Percentiles rank a stretch among this genome's conserved stretches.
Conservation (phyloP, 23 tunicate species). For the Clavelina lepadiformis region DNA sequence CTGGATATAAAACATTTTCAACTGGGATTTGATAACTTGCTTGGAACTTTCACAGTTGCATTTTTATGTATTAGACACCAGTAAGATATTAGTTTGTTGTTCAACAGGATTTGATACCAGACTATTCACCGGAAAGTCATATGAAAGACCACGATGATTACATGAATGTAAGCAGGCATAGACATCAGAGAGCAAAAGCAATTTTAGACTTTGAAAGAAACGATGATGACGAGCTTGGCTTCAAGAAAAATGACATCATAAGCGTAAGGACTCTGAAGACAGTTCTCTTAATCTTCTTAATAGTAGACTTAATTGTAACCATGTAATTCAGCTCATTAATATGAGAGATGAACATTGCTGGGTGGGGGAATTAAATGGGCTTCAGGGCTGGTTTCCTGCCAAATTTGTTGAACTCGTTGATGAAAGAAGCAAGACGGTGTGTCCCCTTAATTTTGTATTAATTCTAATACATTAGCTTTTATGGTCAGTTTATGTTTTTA, state of each 20-base stretch:
- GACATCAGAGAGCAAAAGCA: conserved; percentile 73
- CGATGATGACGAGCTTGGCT: conserved; percentile 85
- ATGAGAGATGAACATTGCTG: conserved; percentile 96
- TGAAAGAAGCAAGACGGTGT: conserved; percentile 85
- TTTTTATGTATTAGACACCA: not conserved
- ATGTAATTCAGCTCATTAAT: conserved; percentile 26
- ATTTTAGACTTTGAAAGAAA: conserved; percentile 67
- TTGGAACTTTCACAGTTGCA: not conserved
- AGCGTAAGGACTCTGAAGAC: conserved; percentile 21
- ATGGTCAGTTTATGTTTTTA: not conserved
- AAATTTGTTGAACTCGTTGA: conserved; percentile 85
- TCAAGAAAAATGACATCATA: conserved; percentile 76
- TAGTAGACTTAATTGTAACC: not conserved
- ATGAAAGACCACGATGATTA: conserved; percentile 66
- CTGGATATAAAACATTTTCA: no score
- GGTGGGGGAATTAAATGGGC: conserved; percentile 81
- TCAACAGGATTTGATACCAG: conserved; percentile 34
- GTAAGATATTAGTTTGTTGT: not conserved
- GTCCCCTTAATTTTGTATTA: no score
- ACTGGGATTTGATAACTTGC: no score
- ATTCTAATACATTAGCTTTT: not conserved
- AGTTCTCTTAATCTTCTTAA: not conserved
- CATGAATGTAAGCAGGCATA: conserved; percentile 49
- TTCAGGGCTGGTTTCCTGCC: conserved; percentile 91
- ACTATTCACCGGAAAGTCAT: conserved; percentile 82